Conservation (phyloP, 35 echinoderm and acorn worm genomes). For the Amphiura filiformis region DNA sequence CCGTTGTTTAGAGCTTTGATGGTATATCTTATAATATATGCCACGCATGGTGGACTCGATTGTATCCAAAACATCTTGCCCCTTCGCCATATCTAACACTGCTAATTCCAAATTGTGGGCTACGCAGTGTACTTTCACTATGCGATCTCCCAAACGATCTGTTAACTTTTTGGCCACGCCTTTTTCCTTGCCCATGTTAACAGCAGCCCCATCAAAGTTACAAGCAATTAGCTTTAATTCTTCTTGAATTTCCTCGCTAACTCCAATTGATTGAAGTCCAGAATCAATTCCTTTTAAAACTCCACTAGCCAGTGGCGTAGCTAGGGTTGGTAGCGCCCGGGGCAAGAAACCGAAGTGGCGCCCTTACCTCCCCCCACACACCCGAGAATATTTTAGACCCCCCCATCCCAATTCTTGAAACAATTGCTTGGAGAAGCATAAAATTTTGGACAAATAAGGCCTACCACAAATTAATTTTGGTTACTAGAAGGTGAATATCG, state of each 20-base stretch:
- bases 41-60: background rate
- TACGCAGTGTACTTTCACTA: slow-evolving; percentile 6
- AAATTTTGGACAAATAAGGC: no score
- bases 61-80: background rate
- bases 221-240: background rate
- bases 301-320: no score
- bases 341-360: no score
- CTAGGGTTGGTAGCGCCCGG: no score
- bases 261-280: background rate
- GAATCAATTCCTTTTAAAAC: background rate
- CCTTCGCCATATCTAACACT: background rate
- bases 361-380: no score
- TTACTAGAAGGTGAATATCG: no score
- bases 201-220: background rate
- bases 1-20: background rate
- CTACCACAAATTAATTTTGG: no score
- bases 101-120: slow-evolving; percentile 27
- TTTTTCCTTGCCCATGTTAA: slow-evolving; percentile 10
- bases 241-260: background rate
- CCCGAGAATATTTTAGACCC: no score
- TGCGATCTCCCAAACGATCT: background rate
- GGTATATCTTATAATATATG: slow-evolving; percentile 20
- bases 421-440: no score
- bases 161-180: background rate
- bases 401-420: no score